Evolutionary conservation across 2,797 vertebrate genomes (phyloP).

Genomic region (Anableps anableps): DNA sequence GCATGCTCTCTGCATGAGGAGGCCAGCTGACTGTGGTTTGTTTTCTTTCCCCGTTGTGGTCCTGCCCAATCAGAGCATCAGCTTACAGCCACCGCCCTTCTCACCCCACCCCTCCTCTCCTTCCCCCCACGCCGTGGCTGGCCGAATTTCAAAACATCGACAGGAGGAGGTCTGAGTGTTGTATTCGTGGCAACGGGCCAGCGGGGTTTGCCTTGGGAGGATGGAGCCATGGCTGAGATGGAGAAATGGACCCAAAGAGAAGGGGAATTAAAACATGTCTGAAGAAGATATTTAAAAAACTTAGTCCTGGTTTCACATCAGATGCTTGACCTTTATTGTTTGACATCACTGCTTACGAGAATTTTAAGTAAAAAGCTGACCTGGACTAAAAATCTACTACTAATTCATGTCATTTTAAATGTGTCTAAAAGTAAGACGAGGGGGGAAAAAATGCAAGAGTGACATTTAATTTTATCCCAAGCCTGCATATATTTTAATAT

Average conservation of each 20-base stretch:
- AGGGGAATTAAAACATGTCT: slow-evolving; percentile 3
- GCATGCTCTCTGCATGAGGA: slow-evolving; percentile 58
- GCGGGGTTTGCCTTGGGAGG: slow-evolving; percentile 49
- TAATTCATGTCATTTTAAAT: background rate
- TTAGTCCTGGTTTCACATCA: background rate
- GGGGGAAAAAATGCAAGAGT: background rate
- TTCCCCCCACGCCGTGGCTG: slow-evolving; percentile 64
- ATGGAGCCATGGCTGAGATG: slow-evolving; percentile 18
- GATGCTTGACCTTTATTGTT: background rate
- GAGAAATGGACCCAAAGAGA: slow-evolving; percentile 18
- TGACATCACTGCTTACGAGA: background rate
- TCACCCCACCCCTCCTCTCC: background rate
- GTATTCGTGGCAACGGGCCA: slow-evolving; percentile 69
- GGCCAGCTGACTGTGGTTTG: slow-evolving; percentile 77
- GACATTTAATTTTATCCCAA: background rate
- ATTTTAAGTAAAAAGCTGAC: background rate
- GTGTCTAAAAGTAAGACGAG: background rate
- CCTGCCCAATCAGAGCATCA: slow-evolving; percentile 63
- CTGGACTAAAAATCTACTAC: background rate
- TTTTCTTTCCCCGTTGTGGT: slow-evolving; percentile 60
- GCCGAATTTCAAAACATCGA: slow-evolving; percentile 77
- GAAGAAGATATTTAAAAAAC: slow-evolving; percentile 32
- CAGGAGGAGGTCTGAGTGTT: slow-evolving; percentile 59
- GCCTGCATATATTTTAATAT: background rate
- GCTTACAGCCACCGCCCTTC: slow-evolving; percentile 61